Evolutionary conservation across 1,140 invertebrate genomes (phyloP).

Genomic region (Camponotus vicinus): DNA sequence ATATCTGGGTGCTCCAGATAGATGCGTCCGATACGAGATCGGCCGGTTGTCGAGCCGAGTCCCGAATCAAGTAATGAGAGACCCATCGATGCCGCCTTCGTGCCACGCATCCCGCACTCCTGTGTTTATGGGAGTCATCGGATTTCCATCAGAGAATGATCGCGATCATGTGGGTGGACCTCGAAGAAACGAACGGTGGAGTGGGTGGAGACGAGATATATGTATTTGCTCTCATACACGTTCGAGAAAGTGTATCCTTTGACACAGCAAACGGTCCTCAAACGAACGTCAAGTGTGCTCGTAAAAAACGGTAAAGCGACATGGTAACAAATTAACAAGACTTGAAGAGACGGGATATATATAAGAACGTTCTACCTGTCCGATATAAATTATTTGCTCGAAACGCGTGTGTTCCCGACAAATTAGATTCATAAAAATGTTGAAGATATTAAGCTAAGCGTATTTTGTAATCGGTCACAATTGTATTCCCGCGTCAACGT

Average conservation of each 20-base stretch:
- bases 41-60: slow-evolving; percentile 59
- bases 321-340: background rate
- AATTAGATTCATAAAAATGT: background rate
- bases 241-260: background rate
- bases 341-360: background rate
- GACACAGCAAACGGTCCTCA: background rate
- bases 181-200: background rate
- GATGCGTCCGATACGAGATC: slow-evolving; percentile 72
- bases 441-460: background rate
- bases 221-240: slow-evolving; percentile 1
- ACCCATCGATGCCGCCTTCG: slow-evolving; percentile 62
- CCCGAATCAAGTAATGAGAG: slow-evolving; percentile 69
- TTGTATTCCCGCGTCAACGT: background rate
- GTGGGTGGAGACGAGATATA: slow-evolving; percentile 12
- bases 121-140: slow-evolving; percentile 71
- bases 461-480: background rate
- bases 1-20: slow-evolving; percentile 74
- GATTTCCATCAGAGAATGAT: slow-evolving; percentile 59
- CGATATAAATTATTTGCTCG: background rate
- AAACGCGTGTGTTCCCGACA: background rate
- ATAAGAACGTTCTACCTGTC: background rate
- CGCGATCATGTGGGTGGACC: slow-evolving; percentile 53
- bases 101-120: slow-evolving; percentile 46
- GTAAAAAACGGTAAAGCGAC: background rate
- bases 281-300: background rate